Evolutionary conservation across 2,113 vertebrate species (phyloP), one percentile per base, ranked within the genome.

Genomic region (Plectropomus leopardus): DNA sequence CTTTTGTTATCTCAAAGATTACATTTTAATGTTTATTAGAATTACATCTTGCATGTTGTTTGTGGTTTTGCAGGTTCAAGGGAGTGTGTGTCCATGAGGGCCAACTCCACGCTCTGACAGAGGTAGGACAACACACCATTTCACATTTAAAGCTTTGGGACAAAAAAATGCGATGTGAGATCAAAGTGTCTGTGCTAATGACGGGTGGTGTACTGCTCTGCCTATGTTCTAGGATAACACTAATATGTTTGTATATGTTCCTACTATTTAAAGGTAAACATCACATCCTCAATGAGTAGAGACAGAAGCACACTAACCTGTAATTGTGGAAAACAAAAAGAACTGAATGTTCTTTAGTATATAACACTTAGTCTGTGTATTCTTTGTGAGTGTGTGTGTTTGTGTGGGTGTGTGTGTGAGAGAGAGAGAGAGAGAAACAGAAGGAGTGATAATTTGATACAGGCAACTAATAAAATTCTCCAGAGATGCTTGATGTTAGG

Each of bases 81-180:
- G 98, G 98, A 72, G 98, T 99, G 77, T 99, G 98, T 92, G 96
- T 99, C 87, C 98, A 99, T 84, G 96, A 99, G 94, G 98, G 98
- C 90, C 98, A 99, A 78, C 95, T 99, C 65, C 98, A 99, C 66
- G 98, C 98, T 78, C 95, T 99, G 92, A 99, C 96, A 65, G 98
- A 99, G 97, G 98, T 99, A 97, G 93, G 97, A 92, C 26, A 54
- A 67, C 45, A 72, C 78, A 76, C 26, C 7, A 2, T 71, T 64
- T 71, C 34, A 63, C 59, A 61, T 51, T n/a, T 53, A 44, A 28
- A 54, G 32, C 44, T 42, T 45, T 16, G 28, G 26, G 10, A 64
- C 61, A 67, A 75, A 53, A 16, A 9, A 65, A 51, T 61, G 32
- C 59, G 13, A 51, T 51, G 21, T 53, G 17, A 67, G 66, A 67